A percentile compares a stretch with the other conserved stretches of the same genome.
phyloP scores from a whole-genome alignment of 1,140 invertebrate genomes.

The Macrobrachium rosenbergii region DNA sequence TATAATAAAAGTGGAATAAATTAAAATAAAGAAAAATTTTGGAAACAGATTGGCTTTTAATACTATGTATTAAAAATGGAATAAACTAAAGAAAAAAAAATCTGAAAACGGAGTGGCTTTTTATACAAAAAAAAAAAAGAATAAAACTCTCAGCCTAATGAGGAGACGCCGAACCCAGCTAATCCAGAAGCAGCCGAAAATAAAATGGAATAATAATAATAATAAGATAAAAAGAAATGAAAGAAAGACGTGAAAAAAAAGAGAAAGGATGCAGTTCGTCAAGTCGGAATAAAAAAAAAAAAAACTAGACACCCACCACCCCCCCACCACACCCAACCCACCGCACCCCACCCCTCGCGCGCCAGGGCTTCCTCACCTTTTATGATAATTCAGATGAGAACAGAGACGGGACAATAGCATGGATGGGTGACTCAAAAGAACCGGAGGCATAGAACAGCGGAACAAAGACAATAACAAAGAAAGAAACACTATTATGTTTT shows the following conservation, averaged over 20 bases:
- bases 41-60: too few species aligned
- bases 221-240: background rate
- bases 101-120: too few species aligned
- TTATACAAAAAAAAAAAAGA: too few species aligned
- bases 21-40: too few species aligned
- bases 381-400: conserved; percentile 7
- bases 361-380: background rate
- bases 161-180: too few species aligned
- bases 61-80: too few species aligned
- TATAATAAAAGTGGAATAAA: too few species aligned
- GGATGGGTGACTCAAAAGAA: conserved; percentile 20
- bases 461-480: conserved; percentile 49
- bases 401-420: conserved; percentile 37
- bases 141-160: too few species aligned
- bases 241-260: background rate
- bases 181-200: background rate
- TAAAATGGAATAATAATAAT: background rate
- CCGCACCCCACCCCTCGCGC: background rate
- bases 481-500: conserved; percentile 53
- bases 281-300: too few species aligned
- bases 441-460: conserved; percentile 15
- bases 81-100: too few species aligned
- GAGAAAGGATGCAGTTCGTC: too few species aligned
- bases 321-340: background rate
- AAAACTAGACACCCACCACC: too few species aligned